These are phyloP conservation scores for Centropyge bicolor DNA, from an alignment of 2,797 vertebrate genomes.

Conservation along the genomic window DNA sequence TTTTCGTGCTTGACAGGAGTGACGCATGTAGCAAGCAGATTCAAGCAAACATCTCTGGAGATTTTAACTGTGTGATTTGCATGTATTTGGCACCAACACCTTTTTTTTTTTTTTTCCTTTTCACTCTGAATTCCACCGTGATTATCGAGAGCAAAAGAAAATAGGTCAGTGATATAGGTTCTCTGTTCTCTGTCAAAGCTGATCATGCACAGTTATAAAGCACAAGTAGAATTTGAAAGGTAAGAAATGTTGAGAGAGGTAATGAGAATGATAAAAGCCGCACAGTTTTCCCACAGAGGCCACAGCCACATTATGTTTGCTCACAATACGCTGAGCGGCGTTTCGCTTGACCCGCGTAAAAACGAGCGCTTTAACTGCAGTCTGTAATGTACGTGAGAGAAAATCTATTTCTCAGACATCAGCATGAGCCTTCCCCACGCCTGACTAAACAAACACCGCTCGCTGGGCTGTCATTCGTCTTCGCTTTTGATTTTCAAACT, in stretches of 20 bases:
- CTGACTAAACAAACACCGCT: conserved; percentile 31
- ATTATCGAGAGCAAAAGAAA: conserved; percentile 41
- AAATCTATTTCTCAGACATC: conserved; percentile 22
- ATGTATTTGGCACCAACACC: conserved; percentile 27
- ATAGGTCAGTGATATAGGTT: conserved; percentile 39
- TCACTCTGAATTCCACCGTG: conserved; percentile 23
- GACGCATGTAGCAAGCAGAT: neutral
- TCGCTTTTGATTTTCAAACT: conserved; percentile 12
- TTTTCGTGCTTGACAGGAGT: neutral
- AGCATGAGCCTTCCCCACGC: conserved; percentile 8
- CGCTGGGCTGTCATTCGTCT: neutral
- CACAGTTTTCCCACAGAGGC: neutral
- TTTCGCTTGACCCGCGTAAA: conserved; percentile 4
- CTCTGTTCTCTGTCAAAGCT: conserved; percentile 24
- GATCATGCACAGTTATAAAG: conserved; percentile 19
- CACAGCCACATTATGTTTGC: neutral
- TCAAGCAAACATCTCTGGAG: conserved; percentile 18
- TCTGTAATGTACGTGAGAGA: neutral
- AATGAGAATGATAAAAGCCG: neutral
- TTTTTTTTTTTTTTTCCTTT: neutral
- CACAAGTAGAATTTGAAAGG: neutral
- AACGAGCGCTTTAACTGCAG: neutral
- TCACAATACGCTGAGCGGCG: neutral
- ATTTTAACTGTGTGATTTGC: conserved; percentile 27
- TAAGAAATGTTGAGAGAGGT: neutral